Evolutionary conservation across 2,888 invertebrate species (phyloP).

Genomic region (Aphodius granarius): DNA sequence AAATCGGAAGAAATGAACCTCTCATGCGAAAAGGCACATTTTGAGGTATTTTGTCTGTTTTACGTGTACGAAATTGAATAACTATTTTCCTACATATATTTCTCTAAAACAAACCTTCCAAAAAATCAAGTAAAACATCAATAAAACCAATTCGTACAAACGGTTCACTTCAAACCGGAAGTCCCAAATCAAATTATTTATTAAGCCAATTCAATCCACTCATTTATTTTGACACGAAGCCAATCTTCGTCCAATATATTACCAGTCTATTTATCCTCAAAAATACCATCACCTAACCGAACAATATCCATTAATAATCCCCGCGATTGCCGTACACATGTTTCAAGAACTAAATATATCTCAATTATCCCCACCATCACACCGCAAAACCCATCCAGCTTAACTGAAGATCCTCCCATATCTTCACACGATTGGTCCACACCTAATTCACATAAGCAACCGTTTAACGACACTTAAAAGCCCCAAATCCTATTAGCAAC

Average conservation of each 20-base stretch:
- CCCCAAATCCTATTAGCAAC: conserved; percentile 8
- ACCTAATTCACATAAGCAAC: conserved; percentile 29
- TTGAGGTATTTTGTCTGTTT: background rate
- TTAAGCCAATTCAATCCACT: background rate
- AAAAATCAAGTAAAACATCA: background rate
- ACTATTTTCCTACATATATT: background rate
- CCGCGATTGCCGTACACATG: conserved; percentile 30
- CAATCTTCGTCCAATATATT: conserved; percentile 21
- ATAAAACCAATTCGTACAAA: background rate
- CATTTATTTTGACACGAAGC: conserved; percentile 18
- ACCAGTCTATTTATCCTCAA: conserved; percentile 2
- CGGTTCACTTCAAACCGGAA: background rate
- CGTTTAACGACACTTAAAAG: conserved; percentile 31
- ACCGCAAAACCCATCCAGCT: conserved; percentile 28
- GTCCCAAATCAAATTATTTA: background rate
- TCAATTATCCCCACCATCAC: conserved; percentile 42
- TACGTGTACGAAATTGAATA: background rate
- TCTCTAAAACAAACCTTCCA: background rate
- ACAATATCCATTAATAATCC: conserved; percentile 20
- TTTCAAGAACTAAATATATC: conserved; percentile 42
- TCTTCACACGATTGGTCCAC: conserved; percentile 34
- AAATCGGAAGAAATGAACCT: no score
- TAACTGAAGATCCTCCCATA: conserved; percentile 16
- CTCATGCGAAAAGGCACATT: no score
- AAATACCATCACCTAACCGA: conserved; percentile 13